Conservation (phyloP, 2,797 vertebrate genomes). For the Loris lydekkerianus region DNA sequence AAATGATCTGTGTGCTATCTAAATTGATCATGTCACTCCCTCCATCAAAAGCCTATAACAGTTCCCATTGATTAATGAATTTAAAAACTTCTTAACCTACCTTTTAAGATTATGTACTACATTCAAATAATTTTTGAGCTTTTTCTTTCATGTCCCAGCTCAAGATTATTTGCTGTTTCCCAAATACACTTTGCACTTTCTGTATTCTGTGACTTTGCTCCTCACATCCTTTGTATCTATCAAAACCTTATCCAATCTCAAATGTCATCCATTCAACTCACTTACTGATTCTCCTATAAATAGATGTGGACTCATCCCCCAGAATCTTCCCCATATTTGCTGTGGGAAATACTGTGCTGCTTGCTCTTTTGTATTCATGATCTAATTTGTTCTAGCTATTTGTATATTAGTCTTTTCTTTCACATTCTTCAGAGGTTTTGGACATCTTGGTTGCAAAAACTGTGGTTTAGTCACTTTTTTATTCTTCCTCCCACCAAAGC, state of each 20-base stretch:
- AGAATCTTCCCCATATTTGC: not conserved
- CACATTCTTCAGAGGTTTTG: not conserved
- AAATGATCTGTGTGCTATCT: not conserved
- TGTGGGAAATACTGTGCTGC: too few species aligned
- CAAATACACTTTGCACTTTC: not conserved
- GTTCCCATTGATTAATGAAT: not conserved
- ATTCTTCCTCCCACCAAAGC: not conserved
- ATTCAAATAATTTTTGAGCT: not conserved
- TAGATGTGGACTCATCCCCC: not conserved
- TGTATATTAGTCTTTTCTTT: not conserved
- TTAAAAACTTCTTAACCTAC: not conserved
- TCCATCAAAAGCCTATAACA: not conserved
- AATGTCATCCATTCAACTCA: not conserved
- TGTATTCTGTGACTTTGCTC: not conserved
- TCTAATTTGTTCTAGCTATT: not conserved
- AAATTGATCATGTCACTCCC: not conserved
- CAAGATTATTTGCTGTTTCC: slow-evolving; percentile 30
- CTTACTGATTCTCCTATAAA: slow-evolving; percentile 12
- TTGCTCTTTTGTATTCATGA: not conserved
- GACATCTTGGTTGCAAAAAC: not conserved
- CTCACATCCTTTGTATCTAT: not conserved
- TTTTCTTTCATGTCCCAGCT: not conserved
- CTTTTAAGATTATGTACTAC: not conserved
- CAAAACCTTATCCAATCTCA: not conserved
- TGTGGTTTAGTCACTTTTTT: not conserved